phyloP scores from a whole-genome alignment of 2,797 vertebrate genomes.

The Macrochelys suwanniensis region DNA sequence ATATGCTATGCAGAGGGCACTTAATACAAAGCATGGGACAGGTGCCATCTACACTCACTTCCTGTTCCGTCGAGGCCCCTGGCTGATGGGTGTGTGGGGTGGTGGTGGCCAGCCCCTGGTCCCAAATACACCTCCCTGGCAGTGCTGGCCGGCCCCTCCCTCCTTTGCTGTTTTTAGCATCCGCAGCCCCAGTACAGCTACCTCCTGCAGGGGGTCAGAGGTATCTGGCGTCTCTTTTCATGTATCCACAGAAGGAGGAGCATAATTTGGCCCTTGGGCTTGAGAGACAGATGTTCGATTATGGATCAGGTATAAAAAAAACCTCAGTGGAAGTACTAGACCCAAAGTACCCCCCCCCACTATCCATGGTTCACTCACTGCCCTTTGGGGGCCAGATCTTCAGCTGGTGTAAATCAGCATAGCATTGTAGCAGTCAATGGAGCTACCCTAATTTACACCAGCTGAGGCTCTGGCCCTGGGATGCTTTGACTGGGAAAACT shows the following conservation, averaged over 20 bases:
- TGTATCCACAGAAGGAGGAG: background rate
- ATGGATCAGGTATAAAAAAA: background rate
- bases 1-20: too few species aligned
- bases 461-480: background rate
- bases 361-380: background rate
- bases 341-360: slow-evolving; percentile 2
- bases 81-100: background rate
- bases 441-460: slow-evolving; percentile 28
- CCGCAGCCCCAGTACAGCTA: background rate
- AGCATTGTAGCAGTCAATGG: slow-evolving; percentile 17
- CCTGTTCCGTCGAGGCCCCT: background rate
- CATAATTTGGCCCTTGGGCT: background rate
- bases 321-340: slow-evolving; percentile 42
- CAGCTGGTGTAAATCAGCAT: background rate
- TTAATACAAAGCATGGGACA: background rate
- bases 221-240: background rate
- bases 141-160: background rate
- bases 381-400: slow-evolving; percentile 41
- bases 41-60: background rate
- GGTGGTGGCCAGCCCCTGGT: too few species aligned
- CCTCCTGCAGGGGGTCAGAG: accelerated
- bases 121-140: background rate
- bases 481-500: slow-evolving; percentile 25
- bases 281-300: background rate
- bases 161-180: background rate